Evolutionary conservation across 2,888 invertebrate genomes (phyloP).

Genomic region (Dyspetes luteomarginatus): DNA sequence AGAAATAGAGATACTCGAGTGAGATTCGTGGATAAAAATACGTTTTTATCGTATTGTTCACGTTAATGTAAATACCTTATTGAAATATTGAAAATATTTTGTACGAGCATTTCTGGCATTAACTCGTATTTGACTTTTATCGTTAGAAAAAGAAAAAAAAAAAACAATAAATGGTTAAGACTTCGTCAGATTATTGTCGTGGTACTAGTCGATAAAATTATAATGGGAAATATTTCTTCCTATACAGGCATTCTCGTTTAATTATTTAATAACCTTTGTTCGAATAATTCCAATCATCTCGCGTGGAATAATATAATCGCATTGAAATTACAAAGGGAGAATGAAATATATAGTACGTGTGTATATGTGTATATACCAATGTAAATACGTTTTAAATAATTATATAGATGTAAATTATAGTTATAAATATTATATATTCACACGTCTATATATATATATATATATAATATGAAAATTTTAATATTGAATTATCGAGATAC

Average conservation of each 20-base stretch:
- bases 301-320: background rate
- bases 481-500: conserved; percentile 68
- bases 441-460: conserved; percentile 62
- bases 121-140: conserved; percentile 72
- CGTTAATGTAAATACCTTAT: conserved; percentile 77
- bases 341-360: conserved; percentile 49
- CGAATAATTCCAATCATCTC: background rate
- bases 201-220: background rate
- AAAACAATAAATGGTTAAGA: background rate
- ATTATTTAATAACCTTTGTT: background rate
- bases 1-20: conserved; percentile 1
- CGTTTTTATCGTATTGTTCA: conserved; percentile 53
- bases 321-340: conserved; percentile 20
- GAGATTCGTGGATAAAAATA: conserved; percentile 6
- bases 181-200: background rate
- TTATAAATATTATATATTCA: conserved; percentile 71
- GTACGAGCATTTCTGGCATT: conserved; percentile 79
- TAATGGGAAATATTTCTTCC: background rate
- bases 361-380: conserved; percentile 58
- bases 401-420: conserved; percentile 47
- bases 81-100: conserved; percentile 80
- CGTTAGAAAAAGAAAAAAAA: conserved; percentile 42
- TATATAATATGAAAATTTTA: too few species aligned
- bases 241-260: background rate
- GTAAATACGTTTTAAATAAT: conserved; percentile 56